These are phyloP conservation scores for Pristis pectinata DNA, from an alignment of 2,797 vertebrate genomes.

Conservation along the genomic window DNA sequence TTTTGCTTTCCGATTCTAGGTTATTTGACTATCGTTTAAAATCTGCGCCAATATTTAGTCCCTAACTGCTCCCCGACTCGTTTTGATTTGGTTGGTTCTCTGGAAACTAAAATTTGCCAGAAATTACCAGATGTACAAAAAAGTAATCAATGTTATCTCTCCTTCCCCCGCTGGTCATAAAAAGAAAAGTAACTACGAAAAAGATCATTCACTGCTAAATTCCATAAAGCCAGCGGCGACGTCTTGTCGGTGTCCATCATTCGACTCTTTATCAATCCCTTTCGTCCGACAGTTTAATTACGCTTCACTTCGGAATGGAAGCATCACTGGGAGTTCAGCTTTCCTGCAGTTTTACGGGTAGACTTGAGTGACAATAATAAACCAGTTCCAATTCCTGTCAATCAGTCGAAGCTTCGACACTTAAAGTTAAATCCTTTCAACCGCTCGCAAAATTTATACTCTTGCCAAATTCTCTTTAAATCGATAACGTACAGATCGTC, in stretches of 20 bases:
- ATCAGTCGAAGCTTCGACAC: not conserved
- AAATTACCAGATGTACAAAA: not conserved
- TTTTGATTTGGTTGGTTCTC: not conserved
- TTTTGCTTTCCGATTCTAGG: not conserved
- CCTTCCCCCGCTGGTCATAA: not conserved
- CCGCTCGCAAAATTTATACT: not conserved
- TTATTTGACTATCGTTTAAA: not conserved
- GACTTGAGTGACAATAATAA: not conserved
- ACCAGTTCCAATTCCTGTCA: not conserved
- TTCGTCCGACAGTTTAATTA: not conserved
- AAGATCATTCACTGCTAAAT: not conserved
- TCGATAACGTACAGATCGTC: not conserved
- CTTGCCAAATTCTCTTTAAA: not conserved
- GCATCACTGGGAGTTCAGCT: not conserved
- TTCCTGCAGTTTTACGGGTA: not conserved
- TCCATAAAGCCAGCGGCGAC: not conserved
- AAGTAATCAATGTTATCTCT: not conserved
- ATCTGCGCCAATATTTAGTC: not conserved
- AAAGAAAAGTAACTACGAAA: not conserved
- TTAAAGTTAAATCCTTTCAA: not conserved
- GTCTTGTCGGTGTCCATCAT: not conserved
- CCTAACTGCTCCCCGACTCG: too few relatives aligned
- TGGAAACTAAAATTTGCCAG: not conserved
- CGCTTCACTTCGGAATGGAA: not conserved
- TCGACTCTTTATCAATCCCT: not conserved